Base-by-base conservation (phyloP, 2,888 invertebrate species). In the Minunthozetes semirufus region DNA sequence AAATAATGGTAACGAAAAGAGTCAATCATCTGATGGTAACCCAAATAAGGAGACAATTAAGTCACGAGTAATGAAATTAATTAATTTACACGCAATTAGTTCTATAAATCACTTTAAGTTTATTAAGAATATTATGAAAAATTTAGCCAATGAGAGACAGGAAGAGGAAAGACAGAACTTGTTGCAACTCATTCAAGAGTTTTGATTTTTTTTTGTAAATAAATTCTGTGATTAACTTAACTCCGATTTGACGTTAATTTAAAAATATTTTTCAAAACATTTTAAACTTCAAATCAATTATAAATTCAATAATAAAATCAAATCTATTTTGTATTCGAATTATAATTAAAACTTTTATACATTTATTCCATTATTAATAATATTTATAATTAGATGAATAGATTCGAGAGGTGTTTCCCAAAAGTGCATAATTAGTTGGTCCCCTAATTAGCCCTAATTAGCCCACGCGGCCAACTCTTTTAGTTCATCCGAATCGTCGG, bases 1-100 rank as follows among this genome's bases (percentile, higher is more conserved):
- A 33, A 33, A 33, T 4, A 66, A 38, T 17, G 5, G 8, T 5
- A 33, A 9, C 6, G 71, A 53, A 38, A 70, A 71, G 25, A 17
- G 29, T 15, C 73, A 59, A n/a, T 53, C 50, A 17, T 29, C 13
- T 38, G 13, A 13, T 13, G 38, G 42, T 17, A 19, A 9, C n/a
- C 6, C 33, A 2, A 66, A 66, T n/a, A 46, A 63, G 25, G 75
- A 72, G 46, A 63, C 77, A 82, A 81, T 84, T 48, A 94, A 94
- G 82, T 92, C 93, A 81, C 86, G 94, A 76, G 92, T 95, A 0
- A 88, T 91, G 78, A 90, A 94, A 81, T 93, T 95, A 79, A 84
- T 97, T 63, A 93, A 93, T 79, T 87, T 95, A 80, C 87, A 95
- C 76, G 91, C 68, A 33, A 63, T 33, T 33, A 50, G 70, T 46